phyloP scores from a whole-genome alignment of 1,140 invertebrate species.

The Neodiprion lecontei region DNA sequence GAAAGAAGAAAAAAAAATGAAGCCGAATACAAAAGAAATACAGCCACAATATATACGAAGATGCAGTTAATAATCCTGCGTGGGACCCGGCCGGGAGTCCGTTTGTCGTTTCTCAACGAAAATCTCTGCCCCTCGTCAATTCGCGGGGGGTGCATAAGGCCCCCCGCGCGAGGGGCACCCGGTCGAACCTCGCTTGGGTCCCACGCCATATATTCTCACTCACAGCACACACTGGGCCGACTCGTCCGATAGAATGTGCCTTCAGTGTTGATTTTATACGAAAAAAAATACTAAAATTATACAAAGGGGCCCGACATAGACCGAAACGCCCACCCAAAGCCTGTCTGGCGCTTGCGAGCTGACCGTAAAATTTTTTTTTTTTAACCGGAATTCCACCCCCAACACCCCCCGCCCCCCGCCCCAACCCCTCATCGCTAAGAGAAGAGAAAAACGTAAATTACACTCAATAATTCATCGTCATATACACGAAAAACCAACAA shows the following conservation, averaged over 20 bases:
- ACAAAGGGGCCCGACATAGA: constrained; percentile 85
- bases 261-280: constrained; percentile 87
- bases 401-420: not conserved
- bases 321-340: constrained; percentile 73
- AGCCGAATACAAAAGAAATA: constrained; percentile 67
- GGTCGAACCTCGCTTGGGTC: constrained; percentile 47
- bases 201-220: constrained; percentile 60
- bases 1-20: constrained; percentile 57
- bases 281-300: constrained; percentile 74
- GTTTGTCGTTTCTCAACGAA: constrained; percentile 39
- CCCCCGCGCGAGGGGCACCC: constrained; percentile 40
- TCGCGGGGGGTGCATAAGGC: constrained; percentile 55
- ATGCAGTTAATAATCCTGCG: constrained; percentile 66
- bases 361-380: constrained; percentile 47
- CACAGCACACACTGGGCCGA: constrained; percentile 78
- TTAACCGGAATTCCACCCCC: constrained; percentile 23
- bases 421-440: too few species aligned
- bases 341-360: constrained; percentile 62
- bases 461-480: too few species aligned
- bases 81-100: constrained; percentile 54
- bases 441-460: too few species aligned
- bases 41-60: constrained; percentile 69
- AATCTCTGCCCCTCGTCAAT: constrained; percentile 26
- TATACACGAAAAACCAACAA: too few species aligned
- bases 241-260: constrained; percentile 89